phyloP scores from a whole-genome alignment of 2,888 invertebrate genomes.

The Monochamus alternatus region DNA sequence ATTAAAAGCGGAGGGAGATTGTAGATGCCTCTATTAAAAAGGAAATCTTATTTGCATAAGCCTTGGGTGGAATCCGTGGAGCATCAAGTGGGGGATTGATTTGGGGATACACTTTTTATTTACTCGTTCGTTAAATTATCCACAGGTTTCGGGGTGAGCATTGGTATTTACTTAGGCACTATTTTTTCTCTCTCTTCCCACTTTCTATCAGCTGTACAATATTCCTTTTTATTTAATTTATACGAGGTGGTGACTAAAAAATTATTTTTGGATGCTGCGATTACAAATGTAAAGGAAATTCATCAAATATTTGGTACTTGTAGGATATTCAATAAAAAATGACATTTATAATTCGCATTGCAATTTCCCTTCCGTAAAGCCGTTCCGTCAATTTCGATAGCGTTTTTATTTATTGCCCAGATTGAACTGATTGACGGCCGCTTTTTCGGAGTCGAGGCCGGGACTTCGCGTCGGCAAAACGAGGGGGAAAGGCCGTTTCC shows the following conservation, averaged over 20 bases:
- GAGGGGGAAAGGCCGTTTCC: conserved; percentile 2
- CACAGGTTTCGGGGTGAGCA: conserved; percentile 16
- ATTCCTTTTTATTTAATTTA: no score
- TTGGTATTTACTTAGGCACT: no score
- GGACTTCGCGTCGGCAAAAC: not conserved
- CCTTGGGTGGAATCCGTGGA: not conserved
- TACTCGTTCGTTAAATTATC: conserved; percentile 27
- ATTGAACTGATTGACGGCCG: conserved; percentile 10
- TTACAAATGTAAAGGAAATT: no score
- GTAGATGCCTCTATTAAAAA: conserved; percentile 26
- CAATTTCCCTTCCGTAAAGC: not conserved
- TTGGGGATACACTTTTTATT: conserved; percentile 28
- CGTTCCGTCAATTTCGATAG: not conserved
- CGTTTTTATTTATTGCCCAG: not conserved
- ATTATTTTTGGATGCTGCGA: no score
- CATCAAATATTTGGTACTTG: no score
- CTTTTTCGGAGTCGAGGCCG: not conserved
- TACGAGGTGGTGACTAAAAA: no score
- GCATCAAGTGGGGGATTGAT: conserved; percentile 25
- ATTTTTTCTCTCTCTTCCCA: no score
- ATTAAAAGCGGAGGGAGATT: conserved; percentile 16
- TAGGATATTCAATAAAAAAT: no score
- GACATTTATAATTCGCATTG: not conserved
- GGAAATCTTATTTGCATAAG: conserved; percentile 30
- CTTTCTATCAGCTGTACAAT: no score